phyloP scores from a whole-genome alignment of 2,797 vertebrate genomes.

The Pseudochaenichthys georgianus region DNA sequence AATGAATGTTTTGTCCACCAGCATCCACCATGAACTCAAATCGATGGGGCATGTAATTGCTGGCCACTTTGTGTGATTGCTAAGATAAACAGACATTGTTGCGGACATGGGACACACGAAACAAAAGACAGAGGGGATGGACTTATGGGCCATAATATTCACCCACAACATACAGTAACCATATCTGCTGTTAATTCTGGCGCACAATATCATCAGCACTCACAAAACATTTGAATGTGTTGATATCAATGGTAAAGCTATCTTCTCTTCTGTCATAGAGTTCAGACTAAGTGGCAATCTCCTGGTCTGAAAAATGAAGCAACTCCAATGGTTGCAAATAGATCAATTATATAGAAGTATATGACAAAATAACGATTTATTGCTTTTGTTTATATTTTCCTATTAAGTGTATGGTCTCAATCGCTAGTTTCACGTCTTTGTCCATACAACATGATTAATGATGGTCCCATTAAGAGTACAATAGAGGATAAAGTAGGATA shows the following conservation, averaged over 20 bases:
- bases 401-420: too few relatives aligned
- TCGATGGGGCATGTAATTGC: slow-evolving; percentile 82
- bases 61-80: slow-evolving; percentile 79
- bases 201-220: neutral
- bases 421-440: too few relatives aligned
- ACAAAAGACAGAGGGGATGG: slow-evolving; percentile 32
- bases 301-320: too few relatives aligned
- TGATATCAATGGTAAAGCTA: neutral
- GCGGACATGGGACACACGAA: slow-evolving; percentile 60
- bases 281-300: neutral
- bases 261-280: neutral
- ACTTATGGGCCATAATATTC: slow-evolving; percentile 66
- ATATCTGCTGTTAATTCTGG: slow-evolving; percentile 22
- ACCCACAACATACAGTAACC: slow-evolving; percentile 45
- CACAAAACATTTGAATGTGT: slow-evolving; percentile 1
- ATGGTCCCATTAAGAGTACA: too few relatives aligned
- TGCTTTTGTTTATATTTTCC: too few relatives aligned
- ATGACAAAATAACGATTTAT: too few relatives aligned
- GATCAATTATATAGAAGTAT: too few relatives aligned
- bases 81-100: slow-evolving; percentile 80
- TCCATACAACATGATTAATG: too few relatives aligned
- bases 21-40: slow-evolving; percentile 72
- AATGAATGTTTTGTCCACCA: slow-evolving; percentile 77
- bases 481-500: too few relatives aligned
- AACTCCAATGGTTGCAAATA: too few relatives aligned